phyloP scores from a whole-genome alignment of 2,888 invertebrate species.

The Ephialtes manifestator region DNA sequence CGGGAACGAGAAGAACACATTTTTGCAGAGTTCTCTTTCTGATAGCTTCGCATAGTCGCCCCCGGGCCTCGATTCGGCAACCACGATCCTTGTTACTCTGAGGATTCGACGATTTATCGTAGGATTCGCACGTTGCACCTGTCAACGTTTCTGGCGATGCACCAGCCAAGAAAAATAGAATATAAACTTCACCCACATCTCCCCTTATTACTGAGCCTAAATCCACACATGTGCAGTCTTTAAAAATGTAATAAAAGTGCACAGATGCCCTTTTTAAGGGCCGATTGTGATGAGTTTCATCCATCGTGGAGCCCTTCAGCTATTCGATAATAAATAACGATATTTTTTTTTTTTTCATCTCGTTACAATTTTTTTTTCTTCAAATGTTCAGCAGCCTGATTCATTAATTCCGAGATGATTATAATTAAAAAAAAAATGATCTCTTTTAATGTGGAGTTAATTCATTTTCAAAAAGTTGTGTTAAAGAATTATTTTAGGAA shows the following conservation, averaged over 20 bases:
- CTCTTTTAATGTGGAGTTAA: background rate
- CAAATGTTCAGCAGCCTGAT: background rate
- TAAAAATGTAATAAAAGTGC: conserved; percentile 1
- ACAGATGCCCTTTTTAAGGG: background rate
- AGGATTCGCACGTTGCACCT: conserved; percentile 48
- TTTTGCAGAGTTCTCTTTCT: conserved; percentile 43
- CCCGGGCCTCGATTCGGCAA: conserved; percentile 61
- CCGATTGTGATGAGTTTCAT: background rate
- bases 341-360: background rate
- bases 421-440: background rate
- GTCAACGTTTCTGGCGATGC: conserved; percentile 42
- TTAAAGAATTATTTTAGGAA: too few species aligned
- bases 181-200: background rate
- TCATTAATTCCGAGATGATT: background rate
- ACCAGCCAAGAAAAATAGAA: conserved; percentile 32
- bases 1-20: conserved; percentile 51
- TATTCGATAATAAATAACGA: background rate
- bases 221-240: too few species aligned
- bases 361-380: background rate
- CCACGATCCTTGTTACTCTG: conserved; percentile 62
- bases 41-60: conserved; percentile 45
- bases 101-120: conserved; percentile 60
- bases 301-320: background rate
- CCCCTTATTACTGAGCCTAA: background rate
- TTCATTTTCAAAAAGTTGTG: background rate